These are phyloP conservation scores for Cephus nigrinus DNA, from an alignment of 2,888 invertebrate genomes.

Conservation along the genomic window DNA sequence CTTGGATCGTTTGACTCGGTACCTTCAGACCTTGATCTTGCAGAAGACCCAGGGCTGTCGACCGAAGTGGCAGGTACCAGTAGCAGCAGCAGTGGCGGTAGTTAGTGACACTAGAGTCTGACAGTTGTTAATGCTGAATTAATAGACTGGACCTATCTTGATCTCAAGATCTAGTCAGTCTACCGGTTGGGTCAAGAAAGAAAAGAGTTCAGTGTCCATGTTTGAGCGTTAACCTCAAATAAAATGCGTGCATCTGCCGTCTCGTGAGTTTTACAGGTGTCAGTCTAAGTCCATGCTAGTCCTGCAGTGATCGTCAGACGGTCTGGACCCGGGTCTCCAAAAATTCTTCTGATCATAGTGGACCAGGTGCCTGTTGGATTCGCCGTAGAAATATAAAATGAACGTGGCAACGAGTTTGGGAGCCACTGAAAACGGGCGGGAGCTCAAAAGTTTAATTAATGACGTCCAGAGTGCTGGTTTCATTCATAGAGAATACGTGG, in stretches of 20 bases:
- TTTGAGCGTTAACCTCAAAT: not conserved
- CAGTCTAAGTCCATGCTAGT: not conserved
- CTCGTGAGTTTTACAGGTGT: not conserved
- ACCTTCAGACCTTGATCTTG: not conserved
- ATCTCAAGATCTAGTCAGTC: not conserved
- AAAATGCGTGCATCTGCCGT: not conserved
- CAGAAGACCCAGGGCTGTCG: not conserved
- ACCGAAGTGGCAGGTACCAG: not conserved
- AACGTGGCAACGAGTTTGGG: not conserved
- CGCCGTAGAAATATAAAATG: not conserved
- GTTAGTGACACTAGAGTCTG: not conserved
- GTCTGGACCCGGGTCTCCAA: not conserved
- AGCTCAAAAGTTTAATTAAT: slow-evolving; percentile 56
- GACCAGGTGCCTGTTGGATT: not conserved
- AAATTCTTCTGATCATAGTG: not conserved
- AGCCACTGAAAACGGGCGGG: slow-evolving; percentile 23
- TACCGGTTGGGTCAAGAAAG: not conserved
- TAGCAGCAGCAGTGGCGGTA: not conserved
- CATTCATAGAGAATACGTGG: slow-evolving; percentile 53
- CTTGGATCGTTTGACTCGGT: not conserved
- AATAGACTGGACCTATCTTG: not conserved
- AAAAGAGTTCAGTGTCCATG: not conserved
- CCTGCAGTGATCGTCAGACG: not conserved
- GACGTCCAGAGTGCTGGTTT: slow-evolving; percentile 41
- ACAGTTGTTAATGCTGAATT: not conserved